Base-by-base conservation (phyloP, 2,888 invertebrate genomes). In the Eremobia ochroleuca region DNA sequence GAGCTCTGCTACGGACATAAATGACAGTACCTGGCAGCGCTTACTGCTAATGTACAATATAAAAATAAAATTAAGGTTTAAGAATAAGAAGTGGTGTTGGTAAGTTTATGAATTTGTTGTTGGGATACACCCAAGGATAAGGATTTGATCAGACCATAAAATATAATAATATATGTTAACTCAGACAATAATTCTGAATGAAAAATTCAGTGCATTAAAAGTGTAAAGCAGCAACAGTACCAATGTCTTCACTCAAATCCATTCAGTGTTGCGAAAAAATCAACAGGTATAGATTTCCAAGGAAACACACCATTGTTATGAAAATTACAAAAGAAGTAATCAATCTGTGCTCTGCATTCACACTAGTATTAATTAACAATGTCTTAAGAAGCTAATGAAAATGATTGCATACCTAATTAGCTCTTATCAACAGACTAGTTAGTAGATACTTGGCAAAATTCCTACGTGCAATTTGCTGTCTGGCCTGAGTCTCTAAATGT, bases 221-320 rank as follows among this genome's bases (percentile, higher is more conserved):
- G 37, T 1, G 5, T 25, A 40, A 68, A 37, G 11, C 31, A 31
- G 21, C 34, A 61, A 40, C 13, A 68, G 25, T 6, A 52, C 40
- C 64, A 43, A 49, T 70, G 37, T 61, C 46, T 64, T 70, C 59
- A 62, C 49, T 72, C 31, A 73, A 82, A 68, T 58, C 34, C 62
- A 77, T 76, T 70, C 43, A 59, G 34, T 72, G 46, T 72, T 66
- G 62, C 15, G 15, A 59, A 77, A 81, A 73, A 70, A 46, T 74
- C 81, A 82, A 81, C 87, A 82, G 68, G 74, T 87, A 77, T 74
- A 62, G 43, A 67, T 74, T 86, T 91, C 77, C 82, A 77, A 83
- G 84, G 85, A 91, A 89, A 79, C 77, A 76, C 61, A 61, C 85
- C 82, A 90, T 91, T 91, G 91, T 91, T 91, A 80, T 85, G 83